Evolutionary conservation across 2,888 invertebrate species (phyloP), one percentile per base, ranked within the genome.

Genomic region (Diplolepis rosae): DNA sequence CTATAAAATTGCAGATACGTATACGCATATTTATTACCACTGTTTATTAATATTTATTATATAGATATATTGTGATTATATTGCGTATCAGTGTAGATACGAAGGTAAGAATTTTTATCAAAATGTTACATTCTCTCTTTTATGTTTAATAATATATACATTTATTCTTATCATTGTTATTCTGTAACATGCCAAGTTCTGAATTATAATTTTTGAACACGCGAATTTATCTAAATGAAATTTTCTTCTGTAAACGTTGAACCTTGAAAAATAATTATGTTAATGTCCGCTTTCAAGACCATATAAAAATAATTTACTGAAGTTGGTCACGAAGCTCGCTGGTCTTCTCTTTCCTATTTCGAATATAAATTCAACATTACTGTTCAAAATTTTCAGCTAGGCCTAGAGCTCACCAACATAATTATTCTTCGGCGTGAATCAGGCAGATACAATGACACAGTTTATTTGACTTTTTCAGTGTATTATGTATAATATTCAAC

Each of bases 401-500:
- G 24, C 27, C 51, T 51, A 13, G 5, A n/a, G n/a, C 51, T n/a
- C 51, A 51, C n/a, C 28, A 27, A 30, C 15, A 52, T 28, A n/a
- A 68, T 50, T 65, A 65, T 70, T 61, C 51, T 71, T 70, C 39
- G 45, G 65, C 70, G 7, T 39, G 22, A 71, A 22, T 66, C 35
- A 15, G 48, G 30, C 75, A 71, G 66, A 67, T 71, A 77, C 71
- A 73, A 78, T 77, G 66, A 76, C 69, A 71, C 75, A 67, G 69
- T 75, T 77, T 75, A 78, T 80, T 80, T 77, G 66, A 76, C 71
- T 77, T 70, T 81, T 81, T 73, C 79, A 82, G 79, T 83, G 79
- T 83, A 82, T n/a, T n/a, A n/a, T n/a, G n/a, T 82, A 81, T 82
- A 85, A 80, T 83, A 84, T 80, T 84, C 76, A 78, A 81, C 78